Conservation (phyloP, 2,113 vertebrate genomes). For the Osmerus mordax region DNA sequence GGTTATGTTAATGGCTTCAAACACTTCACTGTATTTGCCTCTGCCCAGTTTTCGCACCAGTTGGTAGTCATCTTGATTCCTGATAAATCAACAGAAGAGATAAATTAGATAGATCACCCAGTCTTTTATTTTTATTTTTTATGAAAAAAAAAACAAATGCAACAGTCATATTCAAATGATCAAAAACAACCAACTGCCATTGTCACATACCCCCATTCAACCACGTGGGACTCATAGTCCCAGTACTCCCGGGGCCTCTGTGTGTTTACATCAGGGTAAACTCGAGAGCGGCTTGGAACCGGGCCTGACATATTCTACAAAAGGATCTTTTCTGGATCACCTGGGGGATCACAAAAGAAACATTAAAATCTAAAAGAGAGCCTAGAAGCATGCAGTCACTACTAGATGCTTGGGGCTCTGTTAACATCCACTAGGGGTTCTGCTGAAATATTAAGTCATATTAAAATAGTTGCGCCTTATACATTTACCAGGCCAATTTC, state of each 20-base stretch:
- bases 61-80: conserved; percentile 87
- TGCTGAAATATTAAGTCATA: no score
- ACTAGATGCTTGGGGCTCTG: no score
- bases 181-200: not conserved
- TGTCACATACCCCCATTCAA: conserved; percentile 80
- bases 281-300: conserved; percentile 82
- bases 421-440: no score
- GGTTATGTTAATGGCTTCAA: conserved; percentile 85
- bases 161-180: not conserved
- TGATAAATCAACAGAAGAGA: conserved; percentile 33
- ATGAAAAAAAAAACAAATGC: conserved; percentile 10
- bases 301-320: conserved; percentile 81
- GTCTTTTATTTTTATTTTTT: no score
- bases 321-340: conserved; percentile 64
- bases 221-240: conserved; percentile 81
- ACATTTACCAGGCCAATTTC: no score
- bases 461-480: no score
- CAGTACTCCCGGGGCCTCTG: conserved; percentile 84
- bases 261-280: conserved; percentile 86
- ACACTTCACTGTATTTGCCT: conserved; percentile 86
- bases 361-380: not conserved
- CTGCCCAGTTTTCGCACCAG: conserved; percentile 83
- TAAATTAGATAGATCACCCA: not conserved
- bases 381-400: not conserved
- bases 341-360: conserved; percentile 39